Evolutionary conservation across 2,888 invertebrate genomes (phyloP).

Genomic region (Dicycla oo): DNA sequence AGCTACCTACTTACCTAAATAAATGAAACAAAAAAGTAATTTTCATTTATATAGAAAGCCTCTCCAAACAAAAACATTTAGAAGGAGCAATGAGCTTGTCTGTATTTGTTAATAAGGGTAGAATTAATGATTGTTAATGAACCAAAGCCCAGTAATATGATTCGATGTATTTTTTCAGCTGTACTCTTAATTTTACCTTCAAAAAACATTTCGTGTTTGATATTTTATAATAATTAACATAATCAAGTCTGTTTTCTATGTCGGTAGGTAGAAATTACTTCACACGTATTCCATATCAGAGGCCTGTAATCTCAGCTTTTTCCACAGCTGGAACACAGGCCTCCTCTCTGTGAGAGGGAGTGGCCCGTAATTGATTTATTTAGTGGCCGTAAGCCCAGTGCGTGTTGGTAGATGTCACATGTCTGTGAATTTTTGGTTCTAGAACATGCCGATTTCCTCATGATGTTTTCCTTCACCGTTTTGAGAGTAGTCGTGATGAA

Average conservation of each 20-base stretch:
- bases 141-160: slow-evolving; percentile 24
- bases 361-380: too few species aligned
- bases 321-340: too few species aligned
- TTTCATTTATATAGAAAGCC: slow-evolving; percentile 57
- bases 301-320: too few species aligned
- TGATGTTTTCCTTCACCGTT: too few species aligned
- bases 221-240: slow-evolving; percentile 6
- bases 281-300: neutral
- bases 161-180: slow-evolving; percentile 52
- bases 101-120: slow-evolving; percentile 42
- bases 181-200: slow-evolving; percentile 7
- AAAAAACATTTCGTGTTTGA: slow-evolving; percentile 4
- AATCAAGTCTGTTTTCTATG: neutral
- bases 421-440: too few species aligned
- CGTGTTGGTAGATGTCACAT: too few species aligned
- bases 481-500: too few species aligned
- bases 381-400: too few species aligned
- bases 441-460: too few species aligned
- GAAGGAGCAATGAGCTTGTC: slow-evolving; percentile 32
- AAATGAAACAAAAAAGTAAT: slow-evolving; percentile 53
- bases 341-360: too few species aligned
- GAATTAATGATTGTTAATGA: slow-evolving; percentile 57
- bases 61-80: slow-evolving; percentile 43
- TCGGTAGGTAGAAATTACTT: neutral
- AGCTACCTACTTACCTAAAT: slow-evolving; percentile 6